Percentiles rank a stretch among this genome's conserved stretches.
phyloP scores from a whole-genome alignment of 2,797 vertebrate species.

The Sylvilagus floridanus region DNA sequence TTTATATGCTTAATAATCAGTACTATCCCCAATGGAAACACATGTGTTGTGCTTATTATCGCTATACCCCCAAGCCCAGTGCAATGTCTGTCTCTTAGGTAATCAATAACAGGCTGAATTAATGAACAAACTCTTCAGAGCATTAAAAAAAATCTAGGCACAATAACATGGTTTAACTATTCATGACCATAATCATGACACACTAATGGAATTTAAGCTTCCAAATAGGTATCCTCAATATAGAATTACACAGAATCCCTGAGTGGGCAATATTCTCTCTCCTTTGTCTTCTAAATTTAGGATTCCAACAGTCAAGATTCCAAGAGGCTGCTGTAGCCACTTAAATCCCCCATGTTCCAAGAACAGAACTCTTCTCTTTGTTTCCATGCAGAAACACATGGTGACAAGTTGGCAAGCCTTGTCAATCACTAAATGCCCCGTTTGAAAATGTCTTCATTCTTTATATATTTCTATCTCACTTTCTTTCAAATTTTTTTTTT shows the following conservation, averaged over 20 bases:
- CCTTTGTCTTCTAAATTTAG: slow-evolving; percentile 60
- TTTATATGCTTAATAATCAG: not conserved
- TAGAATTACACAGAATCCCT: not conserved
- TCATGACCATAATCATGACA: not conserved
- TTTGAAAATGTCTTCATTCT: not conserved
- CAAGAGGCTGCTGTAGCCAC: slow-evolving; percentile 19
- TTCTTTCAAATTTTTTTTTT: not conserved
- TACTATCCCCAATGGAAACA: not conserved
- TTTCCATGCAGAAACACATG: not conserved
- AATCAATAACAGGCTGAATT: slow-evolving; percentile 14
- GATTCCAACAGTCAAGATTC: slow-evolving; percentile 57
- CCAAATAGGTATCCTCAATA: not conserved
- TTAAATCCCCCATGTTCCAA: slow-evolving; percentile 40
- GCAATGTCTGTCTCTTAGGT: not conserved
- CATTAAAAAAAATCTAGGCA: slow-evolving; percentile 40
- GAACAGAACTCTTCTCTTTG: slow-evolving; percentile 21
- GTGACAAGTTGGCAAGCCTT: not conserved
- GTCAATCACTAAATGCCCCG: slow-evolving; percentile 24
- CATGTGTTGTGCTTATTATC: not conserved
- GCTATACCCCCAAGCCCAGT: not conserved
- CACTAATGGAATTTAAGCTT: slow-evolving; percentile 31
- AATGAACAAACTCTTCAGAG: not conserved
- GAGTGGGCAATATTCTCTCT: not conserved
- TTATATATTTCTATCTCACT: slow-evolving; percentile 36
- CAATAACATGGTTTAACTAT: slow-evolving; percentile 32